Conservation (phyloP, 2,888 invertebrate genomes). For the Limnephilus marmoratus region DNA sequence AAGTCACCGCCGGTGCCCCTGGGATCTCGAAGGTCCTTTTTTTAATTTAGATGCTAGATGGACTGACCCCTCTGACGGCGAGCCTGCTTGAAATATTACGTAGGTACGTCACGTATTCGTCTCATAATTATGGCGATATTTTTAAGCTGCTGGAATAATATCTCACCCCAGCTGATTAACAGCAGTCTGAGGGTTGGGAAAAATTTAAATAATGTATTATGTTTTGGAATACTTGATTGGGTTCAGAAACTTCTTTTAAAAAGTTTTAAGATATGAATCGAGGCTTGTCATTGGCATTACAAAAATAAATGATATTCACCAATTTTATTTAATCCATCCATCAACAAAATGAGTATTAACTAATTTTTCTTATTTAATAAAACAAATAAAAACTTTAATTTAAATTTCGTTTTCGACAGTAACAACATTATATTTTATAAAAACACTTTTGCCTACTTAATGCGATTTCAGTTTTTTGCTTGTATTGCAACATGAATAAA, state of each 20-base stretch:
- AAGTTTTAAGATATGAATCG: too few relatives aligned
- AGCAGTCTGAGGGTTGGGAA: constrained; percentile 6
- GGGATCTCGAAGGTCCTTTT: constrained; percentile 49
- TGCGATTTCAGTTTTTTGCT: too few relatives aligned
- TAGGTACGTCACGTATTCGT: constrained; percentile 50
- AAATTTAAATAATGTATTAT: constrained; percentile 28
- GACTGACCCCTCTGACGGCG: constrained; percentile 25
- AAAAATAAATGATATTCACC: too few relatives aligned
- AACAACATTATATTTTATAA: too few relatives aligned
- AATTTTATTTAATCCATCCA: too few relatives aligned
- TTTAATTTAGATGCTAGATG: constrained; percentile 50
- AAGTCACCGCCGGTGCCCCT: neutral
- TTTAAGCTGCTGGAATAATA: constrained; percentile 47
- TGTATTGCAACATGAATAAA: too few relatives aligned
- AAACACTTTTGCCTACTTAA: too few relatives aligned
- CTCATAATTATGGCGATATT: constrained; percentile 54
- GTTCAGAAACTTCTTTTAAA: neutral
- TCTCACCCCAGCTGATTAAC: constrained; percentile 26
- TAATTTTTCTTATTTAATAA: too few relatives aligned
- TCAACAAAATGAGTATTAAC: too few relatives aligned
- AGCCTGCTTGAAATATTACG: constrained; percentile 25
- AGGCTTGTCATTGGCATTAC: too few relatives aligned
- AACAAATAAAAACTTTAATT: too few relatives aligned
- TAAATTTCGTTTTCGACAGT: too few relatives aligned
- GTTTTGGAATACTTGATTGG: neutral